A percentile compares a stretch with the other conserved stretches of the same genome.
These are phyloP conservation scores for Peromyscus maniculatus DNA, from an alignment of 2,113 vertebrate species.

Conservation along the genomic window DNA sequence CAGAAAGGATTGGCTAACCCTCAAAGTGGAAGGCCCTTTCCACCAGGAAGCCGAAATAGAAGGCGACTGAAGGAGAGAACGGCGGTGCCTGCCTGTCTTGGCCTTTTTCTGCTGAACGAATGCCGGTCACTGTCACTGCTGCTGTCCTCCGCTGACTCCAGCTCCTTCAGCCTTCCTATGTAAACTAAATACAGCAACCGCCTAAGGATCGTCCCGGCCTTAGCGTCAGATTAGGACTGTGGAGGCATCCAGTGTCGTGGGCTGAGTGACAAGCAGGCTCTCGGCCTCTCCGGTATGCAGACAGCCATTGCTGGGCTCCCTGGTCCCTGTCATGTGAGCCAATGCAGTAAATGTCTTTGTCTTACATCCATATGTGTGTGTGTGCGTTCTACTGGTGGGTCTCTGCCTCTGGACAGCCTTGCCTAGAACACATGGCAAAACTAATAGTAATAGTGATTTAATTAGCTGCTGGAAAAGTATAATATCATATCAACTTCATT, in stretches of 20 bases:
- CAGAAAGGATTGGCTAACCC: neutral
- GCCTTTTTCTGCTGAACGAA: neutral
- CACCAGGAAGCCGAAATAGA: neutral
- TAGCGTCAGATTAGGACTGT: neutral
- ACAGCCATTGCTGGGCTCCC: neutral
- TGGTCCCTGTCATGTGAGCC: neutral
- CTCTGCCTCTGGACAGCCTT: neutral
- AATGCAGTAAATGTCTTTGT: neutral
- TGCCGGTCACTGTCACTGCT: neutral
- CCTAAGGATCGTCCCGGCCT: neutral
- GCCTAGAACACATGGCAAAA: neutral
- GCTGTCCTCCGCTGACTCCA: too few relatives aligned
- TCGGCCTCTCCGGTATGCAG: neutral
- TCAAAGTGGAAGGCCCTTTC: neutral
- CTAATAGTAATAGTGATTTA: constrained; percentile 54
- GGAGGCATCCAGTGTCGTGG: too few relatives aligned
- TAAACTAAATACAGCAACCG: neutral
- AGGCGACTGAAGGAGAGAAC: neutral
- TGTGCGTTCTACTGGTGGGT: neutral
- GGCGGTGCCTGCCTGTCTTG: neutral
- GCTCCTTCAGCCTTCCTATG: neutral
- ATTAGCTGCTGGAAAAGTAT: constrained; percentile 48
- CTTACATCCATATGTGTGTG: too few relatives aligned
- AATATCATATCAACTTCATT: constrained; percentile 9
- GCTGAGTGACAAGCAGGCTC: neutral